phyloP scores from a whole-genome alignment of 2,888 invertebrate genomes.

The Hypselothyrea guttata region DNA sequence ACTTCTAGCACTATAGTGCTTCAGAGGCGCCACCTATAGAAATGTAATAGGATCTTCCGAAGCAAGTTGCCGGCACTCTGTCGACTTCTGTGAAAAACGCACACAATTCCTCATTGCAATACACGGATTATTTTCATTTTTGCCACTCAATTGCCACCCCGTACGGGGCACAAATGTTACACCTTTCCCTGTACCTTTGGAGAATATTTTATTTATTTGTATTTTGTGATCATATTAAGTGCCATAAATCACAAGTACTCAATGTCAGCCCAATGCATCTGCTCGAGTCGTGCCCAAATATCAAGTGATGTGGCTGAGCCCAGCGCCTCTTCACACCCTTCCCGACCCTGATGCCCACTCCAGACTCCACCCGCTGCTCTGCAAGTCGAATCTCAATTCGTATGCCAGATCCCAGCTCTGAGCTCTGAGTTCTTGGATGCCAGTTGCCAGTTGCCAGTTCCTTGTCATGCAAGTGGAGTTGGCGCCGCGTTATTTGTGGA shows the following conservation, averaged over 20 bases:
- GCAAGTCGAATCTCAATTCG: background rate
- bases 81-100: too few species aligned
- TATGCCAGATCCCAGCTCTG: constrained; percentile 13
- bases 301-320: constrained; percentile 6
- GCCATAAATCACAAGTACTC: constrained; percentile 75
- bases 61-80: too few species aligned
- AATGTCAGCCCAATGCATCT: constrained; percentile 75
- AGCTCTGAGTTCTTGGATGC: background rate
- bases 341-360: background rate
- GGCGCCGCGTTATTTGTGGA: constrained; percentile 72
- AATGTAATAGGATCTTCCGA: too few species aligned
- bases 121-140: too few species aligned
- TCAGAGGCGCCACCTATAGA: too few species aligned
- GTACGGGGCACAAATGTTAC: too few species aligned
- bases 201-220: constrained; percentile 23
- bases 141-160: too few species aligned
- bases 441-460: background rate
- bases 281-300: constrained; percentile 37
- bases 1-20: too few species aligned
- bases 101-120: too few species aligned
- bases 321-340: background rate
- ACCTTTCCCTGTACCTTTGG: background rate
- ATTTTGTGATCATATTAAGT: constrained; percentile 20
- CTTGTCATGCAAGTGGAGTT: constrained; percentile 53
- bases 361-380: background rate